Base-by-base conservation (phyloP, 2,888 invertebrate species). In the Sinopyrophorus schimmeli region DNA sequence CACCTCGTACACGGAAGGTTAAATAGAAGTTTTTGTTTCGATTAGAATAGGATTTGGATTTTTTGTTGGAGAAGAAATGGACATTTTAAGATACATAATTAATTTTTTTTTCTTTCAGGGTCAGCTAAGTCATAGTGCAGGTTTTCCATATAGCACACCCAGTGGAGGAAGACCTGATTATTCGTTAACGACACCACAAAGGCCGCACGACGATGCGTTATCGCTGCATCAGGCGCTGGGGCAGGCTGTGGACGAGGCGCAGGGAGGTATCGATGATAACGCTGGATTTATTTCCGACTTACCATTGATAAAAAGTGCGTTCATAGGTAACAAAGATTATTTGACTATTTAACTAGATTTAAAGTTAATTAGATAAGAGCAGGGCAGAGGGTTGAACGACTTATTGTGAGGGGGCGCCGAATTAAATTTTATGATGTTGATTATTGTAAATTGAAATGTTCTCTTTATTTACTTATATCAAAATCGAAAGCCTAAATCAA, bases 221-320 rank as follows among this genome's bases (percentile, higher is more conserved):
- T 86, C 86, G 35, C 74, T 92, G 38, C 91, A 92, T 69, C 87
- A 89, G 70, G 88, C 89, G n/a, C 76, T 92, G 43, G 87, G 87
- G 58, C 84, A 86, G 63, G 82, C 86, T 2, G 84, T 85, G 70
- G 83, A 81, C 74, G 85, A 76, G 66, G 75, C 71, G 3, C 72
- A 72, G 58, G 71, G 70, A 20, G 87, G 87, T 61, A 84, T 92
- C 75, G 92, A 92, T 71, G 92, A 92, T 69, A 89, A 89, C 61
- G 82, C 84, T 59, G 88, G 89, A 37, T 92, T 92, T 75, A 92
- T 92, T 82, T 89, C 89, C 63, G 92, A 92, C 72, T 80, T 92
- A 72, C 92, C 92, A 62, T 79, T 92, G 66, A 80, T 92, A 67
- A 92, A 92, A 86, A 91, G 92, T 92, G 77, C 87, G 89, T 83